Percentiles rank a stretch among this genome's conserved stretches.
Conservation (phyloP, 2,113 vertebrate species). For the Delphinus delphis region DNA sequence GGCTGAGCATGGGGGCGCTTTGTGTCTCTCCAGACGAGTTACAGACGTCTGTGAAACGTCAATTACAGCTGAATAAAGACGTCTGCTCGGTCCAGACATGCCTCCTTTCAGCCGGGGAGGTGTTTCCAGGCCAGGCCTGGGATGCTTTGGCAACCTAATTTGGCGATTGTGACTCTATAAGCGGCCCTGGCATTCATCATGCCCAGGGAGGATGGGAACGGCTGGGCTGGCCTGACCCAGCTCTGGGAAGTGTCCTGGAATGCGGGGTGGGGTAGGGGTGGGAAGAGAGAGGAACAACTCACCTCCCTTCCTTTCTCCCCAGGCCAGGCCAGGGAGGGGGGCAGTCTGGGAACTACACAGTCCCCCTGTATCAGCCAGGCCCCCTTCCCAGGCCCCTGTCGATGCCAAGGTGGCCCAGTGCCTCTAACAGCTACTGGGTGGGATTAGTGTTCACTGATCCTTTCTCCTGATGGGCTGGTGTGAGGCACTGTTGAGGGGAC, state of each 20-base stretch:
- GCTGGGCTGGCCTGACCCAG: not conserved
- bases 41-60: conserved; percentile 86
- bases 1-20: conserved; percentile 51
- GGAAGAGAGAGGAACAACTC: conserved; percentile 39
- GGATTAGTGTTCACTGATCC: not conserved
- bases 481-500: not conserved
- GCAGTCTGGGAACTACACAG: not conserved
- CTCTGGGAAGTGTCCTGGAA: conserved; percentile 57
- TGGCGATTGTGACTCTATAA: conserved; percentile 83
- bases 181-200: conserved; percentile 77
- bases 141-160: conserved; percentile 84
- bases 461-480: not conserved
- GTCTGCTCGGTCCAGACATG: conserved; percentile 84
- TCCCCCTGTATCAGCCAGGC: not conserved
- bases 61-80: conserved; percentile 87
- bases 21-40: conserved; percentile 84
- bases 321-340: not conserved
- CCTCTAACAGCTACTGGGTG: not conserved
- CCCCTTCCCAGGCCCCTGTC: not conserved
- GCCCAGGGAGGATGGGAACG: conserved; percentile 74
- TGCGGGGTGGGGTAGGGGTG: accelerated
- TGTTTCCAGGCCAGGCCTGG: conserved; percentile 78
- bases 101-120: conserved; percentile 81
- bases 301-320: not conserved
- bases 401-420: not conserved